phyloP scores from a whole-genome alignment of 2,113 vertebrate genomes.

The Crypturellus undulatus region DNA sequence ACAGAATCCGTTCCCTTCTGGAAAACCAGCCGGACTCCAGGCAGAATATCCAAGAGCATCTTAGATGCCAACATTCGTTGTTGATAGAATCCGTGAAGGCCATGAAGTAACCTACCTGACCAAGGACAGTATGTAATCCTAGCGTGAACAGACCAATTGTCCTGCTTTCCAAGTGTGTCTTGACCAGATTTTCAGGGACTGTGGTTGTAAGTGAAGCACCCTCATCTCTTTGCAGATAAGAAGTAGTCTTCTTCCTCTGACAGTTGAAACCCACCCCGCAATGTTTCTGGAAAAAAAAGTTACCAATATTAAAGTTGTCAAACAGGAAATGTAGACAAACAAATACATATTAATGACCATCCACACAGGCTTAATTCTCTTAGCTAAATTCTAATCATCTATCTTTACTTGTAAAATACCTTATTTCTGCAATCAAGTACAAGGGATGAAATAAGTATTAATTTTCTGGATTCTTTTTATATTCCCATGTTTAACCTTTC shows the following conservation, averaged over 20 bases:
- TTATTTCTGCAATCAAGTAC: neutral
- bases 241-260: neutral
- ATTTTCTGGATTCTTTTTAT: neutral
- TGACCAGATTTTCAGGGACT: neutral
- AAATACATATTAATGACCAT: slow-evolving; percentile 10
- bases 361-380: neutral
- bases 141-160: neutral
- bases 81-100: neutral
- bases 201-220: neutral
- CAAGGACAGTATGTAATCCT: neutral
- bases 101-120: neutral
- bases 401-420: neutral
- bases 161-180: neutral
- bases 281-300: neutral
- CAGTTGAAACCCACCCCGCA: neutral
- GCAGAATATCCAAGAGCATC: neutral
- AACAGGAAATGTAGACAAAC: slow-evolving; percentile 17
- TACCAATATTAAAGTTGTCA: slow-evolving; percentile 1
- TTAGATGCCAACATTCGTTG: neutral
- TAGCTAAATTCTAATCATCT: neutral
- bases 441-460: neutral
- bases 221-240: neutral
- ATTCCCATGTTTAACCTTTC: neutral
- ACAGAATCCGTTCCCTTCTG: neutral
- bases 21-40: neutral